These are phyloP conservation scores for Drosophila macrothrix DNA, from an alignment of 2,888 invertebrate genomes.

Conservation along the genomic window DNA sequence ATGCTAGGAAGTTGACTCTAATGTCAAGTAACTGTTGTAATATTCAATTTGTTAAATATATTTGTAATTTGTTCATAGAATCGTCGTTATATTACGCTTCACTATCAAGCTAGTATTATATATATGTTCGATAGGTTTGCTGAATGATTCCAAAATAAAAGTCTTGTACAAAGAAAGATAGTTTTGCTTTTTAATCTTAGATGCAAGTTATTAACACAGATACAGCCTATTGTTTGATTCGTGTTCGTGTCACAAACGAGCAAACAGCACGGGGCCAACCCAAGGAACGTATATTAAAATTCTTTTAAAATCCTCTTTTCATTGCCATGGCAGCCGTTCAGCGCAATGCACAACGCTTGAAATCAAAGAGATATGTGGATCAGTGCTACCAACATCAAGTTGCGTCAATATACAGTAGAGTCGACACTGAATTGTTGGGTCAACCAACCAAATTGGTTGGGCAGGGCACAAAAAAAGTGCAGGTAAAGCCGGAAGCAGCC, in stretches of 20 bases:
- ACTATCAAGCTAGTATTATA: neutral
- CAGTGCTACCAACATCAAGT: conserved; percentile 34
- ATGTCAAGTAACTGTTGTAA: neutral
- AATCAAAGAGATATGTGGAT: conserved; percentile 36
- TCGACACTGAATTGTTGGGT: conserved; percentile 36
- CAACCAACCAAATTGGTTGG: conserved; percentile 44
- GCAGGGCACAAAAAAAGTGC: conserved; percentile 28
- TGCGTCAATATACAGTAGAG: conserved; percentile 37
- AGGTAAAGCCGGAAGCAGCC: conserved; percentile 54
- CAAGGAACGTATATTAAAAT: conserved; percentile 1
- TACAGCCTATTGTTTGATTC: neutral
- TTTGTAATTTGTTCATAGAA: neutral
- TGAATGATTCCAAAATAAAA: neutral
- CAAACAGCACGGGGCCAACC: too few relatives aligned
- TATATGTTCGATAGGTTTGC: neutral
- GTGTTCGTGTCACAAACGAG: neutral
- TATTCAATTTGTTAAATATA: neutral
- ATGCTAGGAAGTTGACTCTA: too few relatives aligned
- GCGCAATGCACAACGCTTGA: conserved; percentile 1
- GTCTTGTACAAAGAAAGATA: neutral
- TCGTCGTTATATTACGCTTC: neutral
- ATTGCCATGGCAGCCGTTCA: conserved; percentile 28
- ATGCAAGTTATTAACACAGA: neutral
- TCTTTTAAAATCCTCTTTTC: conserved; percentile 30
- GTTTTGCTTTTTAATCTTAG: neutral